Evolutionary conservation across 1,140 invertebrate species (phyloP), one percentile per base, ranked within the genome.

Genomic region (Ceratoteleas bidentatus): DNA sequence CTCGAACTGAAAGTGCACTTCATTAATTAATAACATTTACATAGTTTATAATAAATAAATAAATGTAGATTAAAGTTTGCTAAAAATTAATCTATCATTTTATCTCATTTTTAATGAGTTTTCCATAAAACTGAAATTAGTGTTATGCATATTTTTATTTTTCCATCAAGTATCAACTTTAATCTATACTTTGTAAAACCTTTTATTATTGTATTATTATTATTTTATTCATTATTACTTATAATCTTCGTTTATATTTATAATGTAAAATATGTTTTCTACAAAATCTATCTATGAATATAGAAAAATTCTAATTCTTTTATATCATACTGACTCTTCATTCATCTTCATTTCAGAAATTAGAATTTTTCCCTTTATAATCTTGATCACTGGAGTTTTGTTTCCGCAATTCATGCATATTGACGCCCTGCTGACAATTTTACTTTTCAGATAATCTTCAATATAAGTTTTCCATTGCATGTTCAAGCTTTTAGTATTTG

Each of bases 331-430:
- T 52, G 16, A 52, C 49, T 16, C 43, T 9, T 69, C 15, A 33
- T 10, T 11, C 6, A 50, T 38, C 14, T 13, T 58, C 13, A 15
- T 50, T 11, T 9, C 49, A 36, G 34, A 1, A 8, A 69, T 50
- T 0, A 56, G 15, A 40, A 91, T 84, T 74, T 88, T 89, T 57
- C 89, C 88, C 56, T 87, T 84, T 8, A 94, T 87, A 36, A 93
- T 92, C 33, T 93, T 93, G 0, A 96, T 92, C 89, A 93, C 94
- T 8, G 92, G 89, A 57, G 95, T 90, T n/a, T 89, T 85, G 24
- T 91, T 85, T 32, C 92, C 90, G 87, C 96, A 96, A 85, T 93
- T 92, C 4, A 93, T 87, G 87, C 96, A 97, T 85, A 94, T 94
- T 9, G 86, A 86, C 32, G 45, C 54, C 8, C 49, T 52, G 14